Evolutionary conservation across 2,797 vertebrate species (phyloP), one percentile per base, ranked within the genome.

Genomic region (Heliangelus exortis): DNA sequence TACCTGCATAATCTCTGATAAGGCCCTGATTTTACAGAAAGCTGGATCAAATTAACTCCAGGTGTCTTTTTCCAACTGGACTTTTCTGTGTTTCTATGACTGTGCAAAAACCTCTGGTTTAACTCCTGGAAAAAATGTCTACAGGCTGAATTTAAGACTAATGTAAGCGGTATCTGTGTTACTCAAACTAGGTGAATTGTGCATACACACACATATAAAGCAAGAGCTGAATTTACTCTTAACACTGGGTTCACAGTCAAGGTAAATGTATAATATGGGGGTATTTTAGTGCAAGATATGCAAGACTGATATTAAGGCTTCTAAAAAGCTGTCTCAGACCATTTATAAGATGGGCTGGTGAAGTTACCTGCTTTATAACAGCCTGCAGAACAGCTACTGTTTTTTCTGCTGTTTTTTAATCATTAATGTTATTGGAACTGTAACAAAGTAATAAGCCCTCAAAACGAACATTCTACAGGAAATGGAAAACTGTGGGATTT

Each of bases 311-410:
- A 87, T 78, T 90, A 96, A 96, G 91, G 45, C 74, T 89, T 90
- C 91, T 96, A 91, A 96, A 97, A 97, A 92, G 51, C 87, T 95
- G 80, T 29, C 90, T 97, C 87, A 96, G 87, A 58, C 62, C 80
- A 84, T 96, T 97, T 94, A 93, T 50, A 85, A 97, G 39, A 69
- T 88, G 82, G 75, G 67, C 66, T 95, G 87, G 81, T 90, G 82
- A 93, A 92, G 86, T 96, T 96, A 96, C 93, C 96, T 95, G 45
- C 90, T 94, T 97, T 97, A 78, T 91, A 97, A 92, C 88, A 96
- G 63, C 59, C 78, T 95, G 18, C 23, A 66, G n/a, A 95, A 92
- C 76, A 89, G 15, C 17, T 10, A 39, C 54, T 80, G 6, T 4
- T 6, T 89, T 89, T 74, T 47, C 47, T 80, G 83, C 71, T 96